Percentiles rank a stretch among this genome's conserved stretches.
Conservation (phyloP, 2,888 invertebrate species). For the Alsophila aescularia region DNA sequence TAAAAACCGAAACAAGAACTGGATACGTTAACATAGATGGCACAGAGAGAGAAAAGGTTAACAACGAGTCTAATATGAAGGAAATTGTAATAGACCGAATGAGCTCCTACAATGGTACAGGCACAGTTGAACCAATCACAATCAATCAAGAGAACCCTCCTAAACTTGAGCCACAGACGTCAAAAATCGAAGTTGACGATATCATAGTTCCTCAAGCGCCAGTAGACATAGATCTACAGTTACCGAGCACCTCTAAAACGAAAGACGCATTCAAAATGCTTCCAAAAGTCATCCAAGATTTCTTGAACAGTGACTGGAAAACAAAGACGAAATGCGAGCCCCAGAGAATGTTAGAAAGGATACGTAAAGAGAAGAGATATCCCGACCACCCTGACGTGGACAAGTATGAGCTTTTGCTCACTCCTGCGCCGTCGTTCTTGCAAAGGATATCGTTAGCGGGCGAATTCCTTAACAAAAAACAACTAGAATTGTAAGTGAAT, state of each 20-base stretch:
- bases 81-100: slow-evolving; percentile 69
- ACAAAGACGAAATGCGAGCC: slow-evolving; percentile 87
- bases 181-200: slow-evolving; percentile 69
- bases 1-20: slow-evolving; percentile 76
- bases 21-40: slow-evolving; percentile 78
- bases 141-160: slow-evolving; percentile 19
- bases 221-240: slow-evolving; percentile 52
- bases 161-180: slow-evolving; percentile 6
- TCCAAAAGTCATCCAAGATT: slow-evolving; percentile 84
- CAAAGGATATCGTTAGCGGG: slow-evolving; percentile 91
- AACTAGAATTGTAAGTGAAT: slow-evolving; percentile 59
- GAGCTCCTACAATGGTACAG: slow-evolving; percentile 56
- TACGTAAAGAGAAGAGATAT: slow-evolving; percentile 86
- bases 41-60: slow-evolving; percentile 68
- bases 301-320: slow-evolving; percentile 79
- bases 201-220: slow-evolving; percentile 62
- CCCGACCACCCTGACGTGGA: slow-evolving; percentile 84
- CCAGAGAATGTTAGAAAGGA: slow-evolving; percentile 88
- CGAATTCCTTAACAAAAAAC: slow-evolving; percentile 86
- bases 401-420: slow-evolving; percentile 89
- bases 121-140: slow-evolving; percentile 42
- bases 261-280: slow-evolving; percentile 74
- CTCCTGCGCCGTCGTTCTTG: slow-evolving; percentile 92
- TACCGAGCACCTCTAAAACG: slow-evolving; percentile 65
- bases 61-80: slow-evolving; percentile 62